Percentiles rank a stretch among this genome's conserved stretches.
phyloP scores from a whole-genome alignment of 1,140 invertebrate species.

The Drosophila sp. region DNA sequence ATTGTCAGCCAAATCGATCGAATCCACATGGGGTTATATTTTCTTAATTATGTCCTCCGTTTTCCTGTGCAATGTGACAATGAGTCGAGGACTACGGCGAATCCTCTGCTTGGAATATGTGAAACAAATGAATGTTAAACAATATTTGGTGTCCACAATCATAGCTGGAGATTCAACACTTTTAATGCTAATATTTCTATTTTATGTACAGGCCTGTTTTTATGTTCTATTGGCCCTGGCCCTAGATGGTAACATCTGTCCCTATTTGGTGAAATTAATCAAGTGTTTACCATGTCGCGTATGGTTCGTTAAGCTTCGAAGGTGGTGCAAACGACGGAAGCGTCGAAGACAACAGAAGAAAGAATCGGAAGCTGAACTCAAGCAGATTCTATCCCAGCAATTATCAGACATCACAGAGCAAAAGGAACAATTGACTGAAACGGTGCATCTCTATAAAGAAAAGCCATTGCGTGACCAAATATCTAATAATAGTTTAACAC shows the following conservation, averaged over 20 bases:
- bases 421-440: neutral
- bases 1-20: conserved; percentile 5
- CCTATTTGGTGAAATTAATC: neutral
- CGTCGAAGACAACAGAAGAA: neutral
- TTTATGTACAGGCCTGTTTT: conserved; percentile 30
- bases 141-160: conserved; percentile 25
- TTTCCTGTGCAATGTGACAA: conserved; percentile 54
- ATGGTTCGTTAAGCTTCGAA: neutral
- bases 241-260: neutral
- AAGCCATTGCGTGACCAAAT: neutral
- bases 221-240: conserved; percentile 25
- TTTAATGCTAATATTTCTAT: conserved; percentile 2
- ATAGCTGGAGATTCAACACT: conserved; percentile 20
- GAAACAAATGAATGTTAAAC: neutral
- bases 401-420: conserved; percentile 4
- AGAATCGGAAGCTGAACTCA: neutral
- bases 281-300: neutral
- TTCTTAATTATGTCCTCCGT: conserved; percentile 1
- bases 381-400: neutral
- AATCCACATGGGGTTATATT: neutral
- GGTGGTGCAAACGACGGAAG: neutral
- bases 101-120: conserved; percentile 39
- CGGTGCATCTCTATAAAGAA: neutral
- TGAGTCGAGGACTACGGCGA: conserved; percentile 37
- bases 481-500: too few species aligned